Evolutionary conservation across 2,888 invertebrate species (phyloP), one percentile per base, ranked within the genome.

Genomic region (Chelonus formosanus): DNA sequence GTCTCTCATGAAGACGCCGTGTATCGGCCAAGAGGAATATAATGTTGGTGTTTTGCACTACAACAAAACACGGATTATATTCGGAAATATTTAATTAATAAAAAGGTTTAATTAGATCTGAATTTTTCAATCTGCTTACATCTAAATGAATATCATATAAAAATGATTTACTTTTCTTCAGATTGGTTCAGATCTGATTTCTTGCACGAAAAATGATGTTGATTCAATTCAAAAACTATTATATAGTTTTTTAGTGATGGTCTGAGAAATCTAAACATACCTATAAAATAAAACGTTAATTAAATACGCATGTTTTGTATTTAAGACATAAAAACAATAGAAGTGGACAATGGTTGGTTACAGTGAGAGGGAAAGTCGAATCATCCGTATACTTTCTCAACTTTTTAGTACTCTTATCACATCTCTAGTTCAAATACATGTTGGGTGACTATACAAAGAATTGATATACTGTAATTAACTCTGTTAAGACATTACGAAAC

Each of bases 331-430:
- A 36, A 40, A 60, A 56, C 35, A 35, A 50, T 47, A 55, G 57
- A 20, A 61, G 53, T 55, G 56, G 52, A 45, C 57, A 40, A 20
- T 34, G 4, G 50, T 52, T 72, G 64, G 68, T 67, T 68, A 71
- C 57, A 60, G 69, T 65, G 74, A 75, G 71, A 75, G 71, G 75
- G 75, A 75, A 75, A 75, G 75, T 73, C 67, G 68, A 67, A 72
- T 72, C 63, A 71, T 67, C 66, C 54, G 65, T 67, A 58, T 62
- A 72, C 75, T 75, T 75, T 75, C 75, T 69, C 75, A 55, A 65
- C 40, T 67, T 60, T 55, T 75, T 72, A 71, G 71, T 67, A 75
- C 71, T 71, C 73, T 73, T 72, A 73, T 71, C 75, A 72, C 72
- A 70, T 69, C 43, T 45, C 54, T 53, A 62, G 59, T 70, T 69